phyloP scores from a whole-genome alignment of 1,140 invertebrate species.

The Drosophila watanabei region DNA sequence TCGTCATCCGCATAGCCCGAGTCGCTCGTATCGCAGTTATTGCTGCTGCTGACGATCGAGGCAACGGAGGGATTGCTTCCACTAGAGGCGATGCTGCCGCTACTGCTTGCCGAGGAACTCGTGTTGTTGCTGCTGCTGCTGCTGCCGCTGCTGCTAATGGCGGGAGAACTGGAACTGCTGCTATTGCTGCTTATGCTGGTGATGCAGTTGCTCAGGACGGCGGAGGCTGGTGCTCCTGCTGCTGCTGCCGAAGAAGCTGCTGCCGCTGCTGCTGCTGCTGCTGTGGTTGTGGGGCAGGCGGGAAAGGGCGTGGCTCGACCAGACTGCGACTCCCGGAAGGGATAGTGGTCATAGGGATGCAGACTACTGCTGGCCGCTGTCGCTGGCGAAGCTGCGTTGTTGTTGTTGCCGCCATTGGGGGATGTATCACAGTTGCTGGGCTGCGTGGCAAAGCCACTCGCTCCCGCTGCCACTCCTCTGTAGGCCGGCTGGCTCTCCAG shows the following conservation, averaged over 20 bases:
- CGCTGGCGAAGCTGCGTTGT: constrained; percentile 71
- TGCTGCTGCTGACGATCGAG: constrained; percentile 15
- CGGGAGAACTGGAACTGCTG: constrained; percentile 10
- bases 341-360: constrained; percentile 87
- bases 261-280: constrained; percentile 61
- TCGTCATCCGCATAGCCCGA: constrained; percentile 93
- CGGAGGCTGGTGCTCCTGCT: constrained; percentile 1
- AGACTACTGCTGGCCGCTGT: constrained; percentile 44
- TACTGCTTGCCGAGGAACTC: constrained; percentile 11
- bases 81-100: constrained; percentile 3
- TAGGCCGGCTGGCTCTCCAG: constrained; percentile 44
- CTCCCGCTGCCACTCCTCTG: constrained; percentile 30
- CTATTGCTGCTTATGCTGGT: constrained; percentile 30
- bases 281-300: constrained; percentile 62
- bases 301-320: constrained; percentile 89
- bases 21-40: constrained; percentile 87
- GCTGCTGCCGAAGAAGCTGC: constrained; percentile 21
- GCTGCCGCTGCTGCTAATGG: constrained; percentile 13
- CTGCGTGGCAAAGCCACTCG: constrained; percentile 31
- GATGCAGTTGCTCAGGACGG: constrained; percentile 13
- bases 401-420: constrained; percentile 19
- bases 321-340: constrained; percentile 85
- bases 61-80: background rate
- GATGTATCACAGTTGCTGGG: constrained; percentile 46
- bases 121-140: constrained; percentile 1